phyloP scores from a whole-genome alignment of 2,888 invertebrate genomes.

The Megastigmus dorsalis region DNA sequence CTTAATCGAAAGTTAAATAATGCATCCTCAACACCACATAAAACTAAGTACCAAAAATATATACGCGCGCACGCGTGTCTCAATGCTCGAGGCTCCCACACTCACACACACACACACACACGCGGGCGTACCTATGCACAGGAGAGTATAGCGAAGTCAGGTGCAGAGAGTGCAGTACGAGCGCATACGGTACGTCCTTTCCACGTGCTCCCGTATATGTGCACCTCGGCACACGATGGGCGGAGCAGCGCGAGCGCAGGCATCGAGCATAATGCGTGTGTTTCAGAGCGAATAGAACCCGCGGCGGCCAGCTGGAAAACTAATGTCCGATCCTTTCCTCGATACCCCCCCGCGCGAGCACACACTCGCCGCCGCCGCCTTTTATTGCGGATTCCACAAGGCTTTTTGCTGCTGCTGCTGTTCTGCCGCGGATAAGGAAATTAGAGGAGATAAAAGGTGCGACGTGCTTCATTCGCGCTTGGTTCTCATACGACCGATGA shows the following conservation, averaged over 20 bases:
- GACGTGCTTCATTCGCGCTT: background rate
- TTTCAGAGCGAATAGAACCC: slow-evolving; percentile 72
- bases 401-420: background rate
- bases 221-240: slow-evolving; percentile 47
- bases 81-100: too few species aligned
- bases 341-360: too few species aligned
- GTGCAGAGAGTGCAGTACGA: too few species aligned
- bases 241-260: slow-evolving; percentile 62
- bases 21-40: too few species aligned
- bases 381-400: background rate
- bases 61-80: too few species aligned
- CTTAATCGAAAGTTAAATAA: too few species aligned
- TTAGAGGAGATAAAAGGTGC: background rate
- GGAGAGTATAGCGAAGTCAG: too few species aligned
- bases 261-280: slow-evolving; percentile 70
- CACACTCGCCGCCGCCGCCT: background rate
- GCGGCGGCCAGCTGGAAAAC: slow-evolving; percentile 62
- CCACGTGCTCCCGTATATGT: slow-evolving; percentile 49
- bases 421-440: background rate
- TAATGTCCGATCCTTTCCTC: slow-evolving; percentile 61
- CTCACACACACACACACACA: too few species aligned
- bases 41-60: too few species aligned
- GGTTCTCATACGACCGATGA: too few species aligned
- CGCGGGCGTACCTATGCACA: too few species aligned
- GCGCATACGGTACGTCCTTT: slow-evolving; percentile 47